These are phyloP conservation scores for Plemyria rubiginata DNA, from an alignment of 2,888 invertebrate species.

Conservation along the genomic window DNA sequence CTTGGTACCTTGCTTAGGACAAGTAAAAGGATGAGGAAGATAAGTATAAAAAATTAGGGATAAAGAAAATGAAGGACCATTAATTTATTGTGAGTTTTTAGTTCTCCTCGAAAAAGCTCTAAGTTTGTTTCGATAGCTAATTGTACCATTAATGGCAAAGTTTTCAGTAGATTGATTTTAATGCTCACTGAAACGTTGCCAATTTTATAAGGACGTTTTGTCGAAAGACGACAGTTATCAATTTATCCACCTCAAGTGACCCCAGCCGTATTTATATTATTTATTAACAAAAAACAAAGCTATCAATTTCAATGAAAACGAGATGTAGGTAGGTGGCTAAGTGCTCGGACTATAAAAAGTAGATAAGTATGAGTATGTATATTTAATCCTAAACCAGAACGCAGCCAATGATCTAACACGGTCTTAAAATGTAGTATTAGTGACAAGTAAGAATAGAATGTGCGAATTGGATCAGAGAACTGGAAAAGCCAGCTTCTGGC, in stretches of 20 bases:
- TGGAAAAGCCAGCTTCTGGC: conserved; percentile 83
- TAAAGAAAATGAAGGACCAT: background rate
- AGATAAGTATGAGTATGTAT: background rate
- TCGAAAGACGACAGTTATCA: no score
- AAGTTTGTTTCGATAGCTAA: background rate
- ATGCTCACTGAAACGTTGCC: no score
- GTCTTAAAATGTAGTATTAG: conserved; percentile 41
- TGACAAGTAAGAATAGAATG: conserved; percentile 67
- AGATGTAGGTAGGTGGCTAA: background rate
- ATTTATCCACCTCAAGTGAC: no score
- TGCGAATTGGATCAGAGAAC: conserved; percentile 80
- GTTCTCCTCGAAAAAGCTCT: background rate
- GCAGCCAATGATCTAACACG: conserved; percentile 22
- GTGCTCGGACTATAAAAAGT: background rate
- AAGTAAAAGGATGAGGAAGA: background rate
- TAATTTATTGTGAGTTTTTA: background rate
- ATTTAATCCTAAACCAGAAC: conserved; percentile 14
- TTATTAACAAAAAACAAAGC: background rate
- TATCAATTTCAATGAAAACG: background rate
- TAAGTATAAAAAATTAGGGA: no score
- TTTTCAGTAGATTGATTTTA: background rate
- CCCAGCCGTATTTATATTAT: no score
- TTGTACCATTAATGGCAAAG: background rate
- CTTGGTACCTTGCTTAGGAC: background rate
- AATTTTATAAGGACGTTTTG: no score